phyloP scores from a whole-genome alignment of 2,113 vertebrate genomes.

The Neolamprologus sp. region DNA sequence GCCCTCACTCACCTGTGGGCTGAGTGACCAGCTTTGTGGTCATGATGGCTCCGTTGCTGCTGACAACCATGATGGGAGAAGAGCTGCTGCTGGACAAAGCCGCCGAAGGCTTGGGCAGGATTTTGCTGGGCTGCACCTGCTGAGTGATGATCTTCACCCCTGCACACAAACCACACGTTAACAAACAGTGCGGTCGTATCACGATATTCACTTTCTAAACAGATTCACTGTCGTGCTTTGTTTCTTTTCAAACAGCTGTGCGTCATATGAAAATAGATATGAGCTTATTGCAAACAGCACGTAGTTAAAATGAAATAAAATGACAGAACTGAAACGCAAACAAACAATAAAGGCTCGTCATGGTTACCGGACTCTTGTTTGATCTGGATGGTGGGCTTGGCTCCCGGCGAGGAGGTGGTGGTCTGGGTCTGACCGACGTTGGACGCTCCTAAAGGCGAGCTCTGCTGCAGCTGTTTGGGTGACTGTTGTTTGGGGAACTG shows the following conservation, averaged over 20 bases:
- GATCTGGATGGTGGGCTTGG: slow-evolving; percentile 97
- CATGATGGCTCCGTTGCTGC: slow-evolving; percentile 98
- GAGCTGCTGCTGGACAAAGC: slow-evolving; percentile 87
- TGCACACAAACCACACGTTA: slow-evolving; percentile 22
- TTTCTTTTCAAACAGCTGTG: neutral
- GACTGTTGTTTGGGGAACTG: slow-evolving; percentile 92
- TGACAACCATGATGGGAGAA: slow-evolving; percentile 98
- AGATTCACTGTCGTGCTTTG: neutral
- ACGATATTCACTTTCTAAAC: neutral
- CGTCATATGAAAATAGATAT: neutral
- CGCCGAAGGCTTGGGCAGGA: slow-evolving; percentile 94
- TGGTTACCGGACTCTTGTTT: slow-evolving; percentile 92
- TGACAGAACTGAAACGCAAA: neutral
- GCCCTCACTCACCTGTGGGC: slow-evolving; percentile 76
- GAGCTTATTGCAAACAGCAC: neutral
- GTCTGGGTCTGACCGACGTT: slow-evolving; percentile 68
- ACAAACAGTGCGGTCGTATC: neutral
- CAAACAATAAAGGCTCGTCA: neutral
- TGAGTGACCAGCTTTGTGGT: slow-evolving; percentile 95
- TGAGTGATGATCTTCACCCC: slow-evolving; percentile 99
- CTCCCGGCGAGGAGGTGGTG: slow-evolving; percentile 68
- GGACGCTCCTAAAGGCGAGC: slow-evolving; percentile 56
- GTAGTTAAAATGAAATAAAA: neutral
- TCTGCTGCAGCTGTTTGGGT: slow-evolving; percentile 76
- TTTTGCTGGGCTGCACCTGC: slow-evolving; percentile 98